Evolutionary conservation across 2,888 invertebrate genomes (phyloP).

Genomic region (Atethmia centrago): DNA sequence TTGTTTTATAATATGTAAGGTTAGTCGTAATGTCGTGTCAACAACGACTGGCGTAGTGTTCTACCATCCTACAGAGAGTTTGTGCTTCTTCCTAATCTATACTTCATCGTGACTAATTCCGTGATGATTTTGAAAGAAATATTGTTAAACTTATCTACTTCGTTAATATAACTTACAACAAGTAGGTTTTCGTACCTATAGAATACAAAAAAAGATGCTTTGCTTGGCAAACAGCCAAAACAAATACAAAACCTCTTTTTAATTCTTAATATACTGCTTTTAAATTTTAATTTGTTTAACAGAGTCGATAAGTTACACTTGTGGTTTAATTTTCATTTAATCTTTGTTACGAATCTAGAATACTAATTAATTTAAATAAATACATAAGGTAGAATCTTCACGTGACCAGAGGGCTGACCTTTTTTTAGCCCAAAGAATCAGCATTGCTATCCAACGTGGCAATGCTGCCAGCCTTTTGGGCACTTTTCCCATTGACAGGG

Average conservation of each 20-base stretch:
- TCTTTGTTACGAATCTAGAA: slow-evolving; percentile 10
- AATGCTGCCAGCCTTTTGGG: too few relatives aligned
- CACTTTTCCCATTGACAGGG: too few relatives aligned
- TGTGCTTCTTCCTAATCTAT: too few relatives aligned
- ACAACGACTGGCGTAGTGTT: background rate
- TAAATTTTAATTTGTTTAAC: slow-evolving; percentile 10
- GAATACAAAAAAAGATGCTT: background rate
- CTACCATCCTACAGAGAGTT: background rate
- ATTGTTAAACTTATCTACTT: background rate
- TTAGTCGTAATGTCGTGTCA: background rate
- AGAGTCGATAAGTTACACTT: background rate
- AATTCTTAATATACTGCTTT: background rate
- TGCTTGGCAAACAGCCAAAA: slow-evolving; percentile 5
- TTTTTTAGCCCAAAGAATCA: too few relatives aligned
- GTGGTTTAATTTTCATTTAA: slow-evolving; percentile 11
- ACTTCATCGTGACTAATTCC: background rate
- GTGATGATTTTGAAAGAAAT: background rate
- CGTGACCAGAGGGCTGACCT: too few relatives aligned
- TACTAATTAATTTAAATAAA: background rate
- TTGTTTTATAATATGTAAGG: too few relatives aligned
- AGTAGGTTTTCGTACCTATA: background rate
- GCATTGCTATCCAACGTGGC: too few relatives aligned
- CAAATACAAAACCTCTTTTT: background rate
- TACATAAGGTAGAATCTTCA: too few relatives aligned
- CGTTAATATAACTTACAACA: too few relatives aligned